A percentile compares a stretch with the other conserved stretches of the same genome.
These are phyloP conservation scores for Drosophila demipolita DNA, from an alignment of 2,888 invertebrate genomes.

Conservation along the genomic window DNA sequence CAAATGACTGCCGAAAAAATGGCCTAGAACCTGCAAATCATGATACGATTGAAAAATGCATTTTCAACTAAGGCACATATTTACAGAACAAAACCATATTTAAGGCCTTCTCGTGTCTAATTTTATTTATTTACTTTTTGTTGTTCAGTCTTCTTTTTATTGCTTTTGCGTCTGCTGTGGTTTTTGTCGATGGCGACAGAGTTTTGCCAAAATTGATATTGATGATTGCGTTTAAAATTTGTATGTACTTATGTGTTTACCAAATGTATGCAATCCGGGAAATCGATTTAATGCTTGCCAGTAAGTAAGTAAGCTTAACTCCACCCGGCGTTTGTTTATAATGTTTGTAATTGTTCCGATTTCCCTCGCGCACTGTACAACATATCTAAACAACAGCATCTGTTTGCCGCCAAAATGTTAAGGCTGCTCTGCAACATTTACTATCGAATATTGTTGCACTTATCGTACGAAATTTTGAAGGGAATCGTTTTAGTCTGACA, in stretches of 20 bases:
- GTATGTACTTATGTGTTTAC: neutral
- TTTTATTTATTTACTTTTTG: slow-evolving; percentile 4
- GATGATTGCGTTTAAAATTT: neutral
- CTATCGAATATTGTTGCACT: slow-evolving; percentile 26
- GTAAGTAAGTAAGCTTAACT: neutral
- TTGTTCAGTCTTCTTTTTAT: slow-evolving; percentile 6
- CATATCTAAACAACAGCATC: slow-evolving; percentile 43
- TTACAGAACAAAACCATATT: slow-evolving; percentile 12
- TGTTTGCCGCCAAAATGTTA: slow-evolving; percentile 65
- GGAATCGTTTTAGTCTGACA: neutral
- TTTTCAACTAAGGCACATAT: slow-evolving; percentile 30
- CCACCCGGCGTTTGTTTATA: slow-evolving; percentile 2
- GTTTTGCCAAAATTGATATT: slow-evolving; percentile 6
- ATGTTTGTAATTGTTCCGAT: slow-evolving; percentile 21
- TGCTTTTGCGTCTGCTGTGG: neutral
- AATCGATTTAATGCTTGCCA: neutral
- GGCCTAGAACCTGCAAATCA: slow-evolving; percentile 25
- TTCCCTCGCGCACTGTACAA: slow-evolving; percentile 61
- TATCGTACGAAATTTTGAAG: slow-evolving; percentile 5
- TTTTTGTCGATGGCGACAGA: slow-evolving; percentile 24
- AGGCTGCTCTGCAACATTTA: slow-evolving; percentile 10
- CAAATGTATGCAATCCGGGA: neutral
- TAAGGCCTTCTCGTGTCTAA: slow-evolving; percentile 21
- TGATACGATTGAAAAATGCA: slow-evolving; percentile 8
- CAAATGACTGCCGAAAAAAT: slow-evolving; percentile 53